Base-by-base conservation (phyloP, 2,113 vertebrate species). In the Ptilonorhynchus violaceus region DNA sequence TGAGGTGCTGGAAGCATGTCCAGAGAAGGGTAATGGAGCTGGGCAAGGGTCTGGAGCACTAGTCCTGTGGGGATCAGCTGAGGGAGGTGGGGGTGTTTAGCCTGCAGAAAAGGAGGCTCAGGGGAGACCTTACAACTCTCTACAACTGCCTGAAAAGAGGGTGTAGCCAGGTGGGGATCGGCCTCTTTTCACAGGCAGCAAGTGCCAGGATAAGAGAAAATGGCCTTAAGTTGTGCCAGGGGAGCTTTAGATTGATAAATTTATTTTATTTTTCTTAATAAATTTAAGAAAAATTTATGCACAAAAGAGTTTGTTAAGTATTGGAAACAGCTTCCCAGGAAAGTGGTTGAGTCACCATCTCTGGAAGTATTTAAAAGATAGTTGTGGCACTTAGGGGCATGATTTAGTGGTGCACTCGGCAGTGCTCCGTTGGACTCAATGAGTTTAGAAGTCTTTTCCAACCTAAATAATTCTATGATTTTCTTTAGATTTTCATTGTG, bases 1-100 rank as follows among this genome's bases (percentile, higher is more conserved):
- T 20, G n/a, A 84, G 24, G 10, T 7, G 18, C 49, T 77, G 55
- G 55, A 2, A 63, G 10, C 0, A 0, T 7, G 9, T 42, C 25
- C 63, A 80, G 0, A 75, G 42, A 42, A 46, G 9, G 1, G 13
- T 22, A 47, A 16, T 0, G 0, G 37, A 44, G 13, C 19, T 59
- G 42, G 44, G 6, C 9, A 64, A 33, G 9, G 15, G 3, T 15
- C 17, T 60, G 1, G 6, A 84, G 35, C 5, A 39, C 15, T 64
- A 15, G 13, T 15, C 19, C 15, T 27, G 1, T 5, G 8, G 60
- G 27, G 4, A 85, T 24, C 0, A 0, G 21, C 35, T 73, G 42
- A 59, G 11, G 24, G 22, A 88, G 5, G 23, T 27, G 11, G 23
- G 2, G 6, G 0, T 58, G 16, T 62, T 77, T 15, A 72, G 9